Conservation (phyloP, 2,797 vertebrate genomes). For the Phataginus tetradactyla region DNA sequence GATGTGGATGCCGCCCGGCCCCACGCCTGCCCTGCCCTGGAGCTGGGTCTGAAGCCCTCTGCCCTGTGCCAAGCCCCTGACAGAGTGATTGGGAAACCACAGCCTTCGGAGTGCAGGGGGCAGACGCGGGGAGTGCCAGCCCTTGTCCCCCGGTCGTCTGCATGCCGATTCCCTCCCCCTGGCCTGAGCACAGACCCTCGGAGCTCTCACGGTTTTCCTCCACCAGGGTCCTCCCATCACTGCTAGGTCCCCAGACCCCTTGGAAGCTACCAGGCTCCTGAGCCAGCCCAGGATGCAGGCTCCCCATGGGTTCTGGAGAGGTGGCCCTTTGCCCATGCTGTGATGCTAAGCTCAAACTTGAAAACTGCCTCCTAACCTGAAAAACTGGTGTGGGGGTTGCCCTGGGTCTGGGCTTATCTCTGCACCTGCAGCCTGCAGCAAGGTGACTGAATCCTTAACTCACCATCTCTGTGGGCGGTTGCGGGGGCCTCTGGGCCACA, state of each 20-base stretch:
- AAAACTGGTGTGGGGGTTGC: background rate
- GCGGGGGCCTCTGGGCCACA: background rate
- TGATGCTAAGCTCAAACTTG: background rate
- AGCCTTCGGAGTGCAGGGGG: background rate
- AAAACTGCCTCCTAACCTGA: background rate
- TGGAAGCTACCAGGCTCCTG: background rate
- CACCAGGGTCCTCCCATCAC: rapidly evolving
- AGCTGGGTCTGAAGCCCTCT: background rate
- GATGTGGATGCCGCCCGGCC: background rate
- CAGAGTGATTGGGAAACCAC: background rate
- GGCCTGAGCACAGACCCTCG: background rate
- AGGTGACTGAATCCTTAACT: background rate
- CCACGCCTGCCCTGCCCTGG: background rate
- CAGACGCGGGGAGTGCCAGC: no score
- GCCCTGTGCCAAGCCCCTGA: background rate
- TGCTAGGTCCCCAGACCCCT: background rate
- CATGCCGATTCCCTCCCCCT: background rate
- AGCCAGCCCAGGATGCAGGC: background rate
- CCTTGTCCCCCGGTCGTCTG: no score
- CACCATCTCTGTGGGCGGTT: background rate
- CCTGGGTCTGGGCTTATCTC: background rate
- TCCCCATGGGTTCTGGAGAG: background rate
- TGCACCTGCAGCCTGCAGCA: background rate
- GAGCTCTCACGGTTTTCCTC: no score
- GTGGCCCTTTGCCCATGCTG: background rate